Percentiles rank a stretch among this genome's conserved stretches.
These are phyloP conservation scores for Siderastrea radians DNA, from an alignment of 92 coral and sea anemone genomes.

Conservation along the genomic window DNA sequence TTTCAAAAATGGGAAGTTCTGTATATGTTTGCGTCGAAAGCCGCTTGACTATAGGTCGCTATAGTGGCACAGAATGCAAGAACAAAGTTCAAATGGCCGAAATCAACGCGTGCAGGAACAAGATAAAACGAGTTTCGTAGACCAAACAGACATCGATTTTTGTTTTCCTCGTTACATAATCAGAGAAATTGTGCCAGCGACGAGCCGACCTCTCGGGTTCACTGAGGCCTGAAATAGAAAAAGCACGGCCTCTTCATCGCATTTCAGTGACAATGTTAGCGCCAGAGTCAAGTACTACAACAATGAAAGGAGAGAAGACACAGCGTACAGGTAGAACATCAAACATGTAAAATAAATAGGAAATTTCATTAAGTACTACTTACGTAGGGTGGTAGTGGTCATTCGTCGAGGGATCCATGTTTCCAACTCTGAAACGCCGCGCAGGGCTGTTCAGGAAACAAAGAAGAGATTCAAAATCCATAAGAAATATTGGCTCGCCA, in stretches of 20 bases:
- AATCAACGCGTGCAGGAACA: not conserved
- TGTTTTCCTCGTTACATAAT: not conserved
- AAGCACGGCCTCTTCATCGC: not conserved
- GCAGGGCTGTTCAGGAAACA: constrained; percentile 42
- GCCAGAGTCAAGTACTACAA: not conserved
- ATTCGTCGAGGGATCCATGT: constrained; percentile 24
- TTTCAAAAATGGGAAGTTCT: no score
- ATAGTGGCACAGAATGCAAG: no score
- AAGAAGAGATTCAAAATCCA: constrained; percentile 10
- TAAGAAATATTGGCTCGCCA: constrained; percentile 19
- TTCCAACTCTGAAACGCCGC: constrained; percentile 43
- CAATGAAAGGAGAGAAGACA: not conserved
- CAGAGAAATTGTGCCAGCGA: not conserved
- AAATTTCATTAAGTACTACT: not conserved
- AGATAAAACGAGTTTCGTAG: not conserved
- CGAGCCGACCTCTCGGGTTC: not conserved
- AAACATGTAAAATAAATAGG: not conserved
- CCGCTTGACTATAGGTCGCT: no score
- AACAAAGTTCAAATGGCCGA: no score
- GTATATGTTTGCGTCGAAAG: not conserved
- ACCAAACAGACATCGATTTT: not conserved
- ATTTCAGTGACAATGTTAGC: not conserved
- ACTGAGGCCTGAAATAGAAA: no score
- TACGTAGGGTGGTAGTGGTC: constrained; percentile 44
- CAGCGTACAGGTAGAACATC: not conserved